Evolutionary conservation across 2,797 vertebrate species (phyloP).

Genomic region (Jordanella pulchra): DNA sequence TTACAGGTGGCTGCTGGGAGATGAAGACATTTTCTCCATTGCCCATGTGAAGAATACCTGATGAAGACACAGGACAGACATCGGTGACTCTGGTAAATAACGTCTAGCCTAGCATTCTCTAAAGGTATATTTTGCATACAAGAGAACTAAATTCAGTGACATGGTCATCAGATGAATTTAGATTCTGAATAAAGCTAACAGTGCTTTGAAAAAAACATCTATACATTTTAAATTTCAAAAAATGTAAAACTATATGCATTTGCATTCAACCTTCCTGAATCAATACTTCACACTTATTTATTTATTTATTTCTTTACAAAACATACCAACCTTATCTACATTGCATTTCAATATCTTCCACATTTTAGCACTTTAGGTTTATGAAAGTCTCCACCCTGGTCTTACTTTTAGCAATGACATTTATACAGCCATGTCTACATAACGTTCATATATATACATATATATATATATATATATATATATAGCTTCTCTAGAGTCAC

Average conservation of each 20-base stretch:
- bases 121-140: background rate
- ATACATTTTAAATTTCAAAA: background rate
- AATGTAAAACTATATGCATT: background rate
- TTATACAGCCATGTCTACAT: too few species aligned
- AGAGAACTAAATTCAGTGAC: background rate
- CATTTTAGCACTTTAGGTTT: background rate
- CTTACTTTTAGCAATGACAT: too few species aligned
- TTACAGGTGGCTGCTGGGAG: constrained; percentile 96
- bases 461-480: too few species aligned
- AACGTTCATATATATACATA: too few species aligned
- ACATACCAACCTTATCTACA: background rate
- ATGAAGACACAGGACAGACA: constrained; percentile 35
- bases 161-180: background rate
- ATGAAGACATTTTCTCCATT: constrained; percentile 98
- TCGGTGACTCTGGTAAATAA: constrained; percentile 39
- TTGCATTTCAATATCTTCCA: background rate
- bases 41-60: constrained; percentile 98
- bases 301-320: background rate
- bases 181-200: background rate
- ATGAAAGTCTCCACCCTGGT: background rate
- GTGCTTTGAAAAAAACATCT: background rate
- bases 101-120: constrained; percentile 14
- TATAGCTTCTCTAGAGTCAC: background rate
- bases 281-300: background rate
- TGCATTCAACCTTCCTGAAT: background rate